A percentile compares a stretch with the other conserved stretches of the same genome.
Conservation (phyloP, 2,888 invertebrate species). For the Nemurella pictetii region DNA sequence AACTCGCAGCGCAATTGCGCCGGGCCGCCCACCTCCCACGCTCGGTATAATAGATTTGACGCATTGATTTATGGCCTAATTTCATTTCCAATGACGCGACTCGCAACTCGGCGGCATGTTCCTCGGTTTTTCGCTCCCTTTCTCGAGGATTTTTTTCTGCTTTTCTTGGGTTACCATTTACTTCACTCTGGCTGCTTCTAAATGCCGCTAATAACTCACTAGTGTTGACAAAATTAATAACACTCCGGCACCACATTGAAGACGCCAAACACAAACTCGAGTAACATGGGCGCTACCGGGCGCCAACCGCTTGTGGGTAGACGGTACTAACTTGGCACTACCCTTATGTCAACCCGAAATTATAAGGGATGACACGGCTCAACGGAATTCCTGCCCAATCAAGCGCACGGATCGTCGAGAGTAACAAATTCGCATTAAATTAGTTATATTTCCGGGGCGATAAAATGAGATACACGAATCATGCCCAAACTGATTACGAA, state of each 20-base stretch:
- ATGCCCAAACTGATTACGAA: neutral
- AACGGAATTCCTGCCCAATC: too few relatives aligned
- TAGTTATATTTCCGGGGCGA: neutral
- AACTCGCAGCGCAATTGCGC: neutral
- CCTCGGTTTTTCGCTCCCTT: neutral
- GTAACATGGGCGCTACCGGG: too few relatives aligned
- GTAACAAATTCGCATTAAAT: neutral
- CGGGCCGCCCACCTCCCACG: neutral
- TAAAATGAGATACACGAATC: neutral
- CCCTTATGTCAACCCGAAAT: too few relatives aligned
- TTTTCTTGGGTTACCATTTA: neutral
- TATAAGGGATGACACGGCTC: too few relatives aligned
- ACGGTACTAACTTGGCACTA: too few relatives aligned
- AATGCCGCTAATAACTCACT: neutral
- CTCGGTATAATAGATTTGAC: neutral
- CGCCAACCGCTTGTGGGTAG: too few relatives aligned
- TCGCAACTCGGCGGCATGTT: neutral
- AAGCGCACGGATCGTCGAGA: too few relatives aligned
- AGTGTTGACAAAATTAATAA: neutral
- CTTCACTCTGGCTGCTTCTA: neutral
- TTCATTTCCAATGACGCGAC: neutral
- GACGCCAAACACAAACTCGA: too few relatives aligned
- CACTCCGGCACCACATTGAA: neutral
- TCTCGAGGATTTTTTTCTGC: neutral
- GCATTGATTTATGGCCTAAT: conserved; percentile 5